Conservation (phyloP, 2,797 vertebrate species). For the Loriculus beryllinus region DNA sequence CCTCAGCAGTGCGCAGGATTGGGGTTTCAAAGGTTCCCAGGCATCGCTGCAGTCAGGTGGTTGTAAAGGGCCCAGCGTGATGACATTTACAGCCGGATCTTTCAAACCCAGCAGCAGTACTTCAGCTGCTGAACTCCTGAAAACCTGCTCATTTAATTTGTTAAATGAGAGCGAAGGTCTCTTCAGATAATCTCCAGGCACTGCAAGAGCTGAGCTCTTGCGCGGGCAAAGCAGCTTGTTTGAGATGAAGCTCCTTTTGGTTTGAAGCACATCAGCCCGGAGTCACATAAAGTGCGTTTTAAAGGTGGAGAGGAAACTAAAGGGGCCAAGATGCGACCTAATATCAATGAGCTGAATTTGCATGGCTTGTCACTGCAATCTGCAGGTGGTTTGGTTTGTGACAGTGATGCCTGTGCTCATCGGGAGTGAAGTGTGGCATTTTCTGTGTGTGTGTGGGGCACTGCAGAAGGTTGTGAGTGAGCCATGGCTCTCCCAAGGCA, state of each 20-base stretch:
- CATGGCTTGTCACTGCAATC: neutral
- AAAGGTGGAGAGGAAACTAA: neutral
- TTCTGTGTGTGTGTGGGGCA: constrained; percentile 34
- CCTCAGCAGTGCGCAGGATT: neutral
- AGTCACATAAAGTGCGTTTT: neutral
- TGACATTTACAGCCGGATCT: constrained; percentile 48
- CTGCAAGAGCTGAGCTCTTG: neutral
- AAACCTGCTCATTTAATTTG: constrained; percentile 55
- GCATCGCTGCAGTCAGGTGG: constrained; percentile 28
- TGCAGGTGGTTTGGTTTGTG: neutral
- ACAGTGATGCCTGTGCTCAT: neutral
- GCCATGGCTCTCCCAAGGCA: constrained; percentile 68
- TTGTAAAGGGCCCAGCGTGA: constrained; percentile 55
- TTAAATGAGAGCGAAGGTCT: constrained; percentile 62
- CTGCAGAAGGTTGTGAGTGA: constrained; percentile 52
- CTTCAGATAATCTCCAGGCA: constrained; percentile 13
- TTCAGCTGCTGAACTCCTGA: constrained; percentile 58
- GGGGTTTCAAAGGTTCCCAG: constrained; percentile 43
- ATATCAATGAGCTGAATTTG: constrained; percentile 5
- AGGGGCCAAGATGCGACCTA: neutral
- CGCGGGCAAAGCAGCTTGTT: neutral
- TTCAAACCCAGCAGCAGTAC: constrained; percentile 32
- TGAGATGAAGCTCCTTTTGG: neutral
- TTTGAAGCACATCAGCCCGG: neutral
- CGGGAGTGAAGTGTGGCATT: constrained; percentile 43